Evolutionary conservation across 2,113 vertebrate genomes (phyloP).

Genomic region (Hyaena hyaena): DNA sequence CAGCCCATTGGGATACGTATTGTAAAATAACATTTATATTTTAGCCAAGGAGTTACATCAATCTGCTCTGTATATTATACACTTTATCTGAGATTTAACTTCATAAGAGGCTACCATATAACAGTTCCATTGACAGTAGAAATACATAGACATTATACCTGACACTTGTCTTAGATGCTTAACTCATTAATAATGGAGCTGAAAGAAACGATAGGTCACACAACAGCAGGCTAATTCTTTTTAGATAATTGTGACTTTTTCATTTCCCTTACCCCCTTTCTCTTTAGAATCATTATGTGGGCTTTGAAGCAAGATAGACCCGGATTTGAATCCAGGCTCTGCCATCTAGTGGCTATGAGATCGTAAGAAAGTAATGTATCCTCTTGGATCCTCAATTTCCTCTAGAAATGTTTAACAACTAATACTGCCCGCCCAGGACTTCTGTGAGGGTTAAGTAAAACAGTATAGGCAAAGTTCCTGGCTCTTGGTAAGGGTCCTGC

Average conservation of each 20-base stretch:
- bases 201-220: neutral
- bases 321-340: constrained; percentile 67
- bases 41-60: neutral
- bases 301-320: neutral
- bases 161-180: neutral
- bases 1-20: neutral
- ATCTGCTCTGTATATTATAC: neutral
- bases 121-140: neutral
- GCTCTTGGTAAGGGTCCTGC: neutral
- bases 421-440: neutral
- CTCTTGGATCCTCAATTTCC: neutral
- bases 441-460: neutral
- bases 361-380: neutral
- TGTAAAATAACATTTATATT: neutral
- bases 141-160: neutral
- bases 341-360: constrained; percentile 66
- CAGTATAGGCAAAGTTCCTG: neutral
- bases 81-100: constrained; percentile 6
- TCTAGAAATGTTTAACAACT: neutral
- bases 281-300: neutral
- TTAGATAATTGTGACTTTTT: neutral
- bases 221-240: neutral
- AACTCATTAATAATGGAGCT: neutral
- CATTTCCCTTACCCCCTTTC: neutral
- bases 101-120: neutral